phyloP scores from a whole-genome alignment of 2,113 vertebrate genomes.

The Rafetus swinhoei region DNA sequence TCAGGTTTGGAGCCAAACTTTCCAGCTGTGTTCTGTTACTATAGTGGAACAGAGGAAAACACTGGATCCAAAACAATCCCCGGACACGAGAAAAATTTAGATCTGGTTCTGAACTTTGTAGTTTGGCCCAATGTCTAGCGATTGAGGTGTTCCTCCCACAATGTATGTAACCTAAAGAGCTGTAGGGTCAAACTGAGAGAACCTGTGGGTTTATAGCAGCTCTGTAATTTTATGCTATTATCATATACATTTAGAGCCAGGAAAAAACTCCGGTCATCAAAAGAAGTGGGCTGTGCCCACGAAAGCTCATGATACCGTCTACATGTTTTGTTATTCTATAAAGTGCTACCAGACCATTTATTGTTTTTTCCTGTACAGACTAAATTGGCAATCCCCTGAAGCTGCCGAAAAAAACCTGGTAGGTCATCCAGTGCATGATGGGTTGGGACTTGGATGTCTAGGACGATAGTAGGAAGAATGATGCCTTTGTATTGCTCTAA shows the following conservation, averaged over 20 bases:
- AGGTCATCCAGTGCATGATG: neutral
- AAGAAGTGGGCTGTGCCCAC: too few species aligned
- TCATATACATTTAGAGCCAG: neutral
- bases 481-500: neutral
- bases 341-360: too few species aligned
- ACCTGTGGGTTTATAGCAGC: neutral
- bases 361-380: too few species aligned
- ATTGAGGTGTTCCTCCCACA: neutral
- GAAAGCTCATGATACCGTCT: too few species aligned
- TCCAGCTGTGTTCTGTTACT: neutral
- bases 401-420: neutral
- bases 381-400: too few species aligned
- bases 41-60: neutral
- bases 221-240: neutral
- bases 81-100: neutral
- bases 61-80: neutral
- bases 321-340: too few species aligned
- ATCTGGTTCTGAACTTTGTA: neutral
- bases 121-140: neutral
- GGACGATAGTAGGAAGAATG: neutral
- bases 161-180: neutral
- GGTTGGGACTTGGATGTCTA: neutral
- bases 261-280: too few species aligned
- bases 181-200: neutral
- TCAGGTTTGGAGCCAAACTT: neutral